Evolutionary conservation across 2,888 invertebrate genomes (phyloP).

Genomic region (Agapostemon virescens): DNA sequence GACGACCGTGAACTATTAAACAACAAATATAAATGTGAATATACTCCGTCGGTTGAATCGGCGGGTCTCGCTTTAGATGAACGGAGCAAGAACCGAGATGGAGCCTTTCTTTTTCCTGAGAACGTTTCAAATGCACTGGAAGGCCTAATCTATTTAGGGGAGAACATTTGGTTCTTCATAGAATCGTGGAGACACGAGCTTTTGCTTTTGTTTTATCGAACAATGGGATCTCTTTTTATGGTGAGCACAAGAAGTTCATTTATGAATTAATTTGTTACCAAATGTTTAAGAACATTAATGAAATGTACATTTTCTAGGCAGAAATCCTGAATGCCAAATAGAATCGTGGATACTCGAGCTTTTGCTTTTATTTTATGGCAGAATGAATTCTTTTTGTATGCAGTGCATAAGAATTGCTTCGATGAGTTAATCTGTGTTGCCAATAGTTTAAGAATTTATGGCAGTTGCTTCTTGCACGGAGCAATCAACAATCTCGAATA

Average conservation of each 20-base stretch:
- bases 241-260: no score
- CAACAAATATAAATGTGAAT: no score
- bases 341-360: neutral
- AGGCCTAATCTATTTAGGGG: no score
- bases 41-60: no score
- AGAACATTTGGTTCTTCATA: no score
- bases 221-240: no score
- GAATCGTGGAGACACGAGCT: no score
- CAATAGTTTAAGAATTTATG: neutral
- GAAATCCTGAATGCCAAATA: neutral
- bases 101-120: neutral
- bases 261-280: no score
- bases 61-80: no score
- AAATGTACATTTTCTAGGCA: neutral
- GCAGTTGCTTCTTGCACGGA: neutral
- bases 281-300: no score
- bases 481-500: neutral
- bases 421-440: neutral
- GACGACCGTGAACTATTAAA: conserved; percentile 5
- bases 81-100: no score
- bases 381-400: neutral
- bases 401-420: neutral
- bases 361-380: neutral
- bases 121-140: neutral
- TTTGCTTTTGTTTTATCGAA: no score